A percentile compares a stretch with the other conserved stretches of the same genome.
Conservation (phyloP, 23 tunicate genomes). For the Styela clava region DNA sequence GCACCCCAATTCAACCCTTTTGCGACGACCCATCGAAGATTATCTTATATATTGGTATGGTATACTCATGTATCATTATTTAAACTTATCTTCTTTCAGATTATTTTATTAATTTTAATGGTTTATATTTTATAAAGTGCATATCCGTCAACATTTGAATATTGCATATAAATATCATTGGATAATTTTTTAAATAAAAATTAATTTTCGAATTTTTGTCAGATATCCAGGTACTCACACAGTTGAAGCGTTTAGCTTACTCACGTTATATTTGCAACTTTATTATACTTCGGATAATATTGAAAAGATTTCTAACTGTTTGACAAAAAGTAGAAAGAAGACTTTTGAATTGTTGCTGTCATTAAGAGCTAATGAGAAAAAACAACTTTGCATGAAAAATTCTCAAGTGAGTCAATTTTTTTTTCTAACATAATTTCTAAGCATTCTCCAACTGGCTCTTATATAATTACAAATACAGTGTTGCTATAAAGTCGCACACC, state of each 20-base stretch:
- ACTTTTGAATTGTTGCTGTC: slow-evolving; percentile 12
- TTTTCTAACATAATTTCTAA: too few relatives aligned
- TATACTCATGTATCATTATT: too few relatives aligned
- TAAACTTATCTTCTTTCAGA: too few relatives aligned
- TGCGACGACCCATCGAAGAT: too few relatives aligned
- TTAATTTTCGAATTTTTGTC: not conserved
- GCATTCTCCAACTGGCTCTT: too few relatives aligned
- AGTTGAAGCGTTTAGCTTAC: not conserved
- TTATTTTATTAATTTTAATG: too few relatives aligned
- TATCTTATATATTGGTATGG: too few relatives aligned
- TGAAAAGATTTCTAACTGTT: not conserved
- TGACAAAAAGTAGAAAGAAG: not conserved
- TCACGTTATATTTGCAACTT: not conserved
- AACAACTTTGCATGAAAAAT: not conserved
- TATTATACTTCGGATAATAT: not conserved
- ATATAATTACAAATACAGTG: too few relatives aligned
- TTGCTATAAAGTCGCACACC: too few relatives aligned
- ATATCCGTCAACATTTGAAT: not conserved
- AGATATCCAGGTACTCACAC: slow-evolving; percentile 27
- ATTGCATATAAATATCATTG: not conserved
- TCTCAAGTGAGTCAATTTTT: not conserved
- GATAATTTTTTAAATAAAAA: not conserved
- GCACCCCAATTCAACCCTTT: too few relatives aligned
- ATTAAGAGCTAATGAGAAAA: slow-evolving; percentile 13
- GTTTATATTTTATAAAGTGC: too few relatives aligned